Conservation (phyloP, 1,140 invertebrate genomes). For the Pteromalus puparum region DNA sequence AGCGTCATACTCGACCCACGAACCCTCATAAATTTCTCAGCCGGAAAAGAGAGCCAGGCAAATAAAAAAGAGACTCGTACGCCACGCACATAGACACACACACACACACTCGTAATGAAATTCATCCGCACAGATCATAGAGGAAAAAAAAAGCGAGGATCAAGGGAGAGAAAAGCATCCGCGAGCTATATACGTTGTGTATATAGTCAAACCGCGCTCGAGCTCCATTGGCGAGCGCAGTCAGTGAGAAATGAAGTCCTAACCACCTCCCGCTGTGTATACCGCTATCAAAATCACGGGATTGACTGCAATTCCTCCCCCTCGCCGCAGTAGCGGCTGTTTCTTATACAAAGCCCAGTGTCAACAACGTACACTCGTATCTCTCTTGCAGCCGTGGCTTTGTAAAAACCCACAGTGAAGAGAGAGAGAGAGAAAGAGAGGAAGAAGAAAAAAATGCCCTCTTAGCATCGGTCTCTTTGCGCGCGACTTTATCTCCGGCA, state of each 20-base stretch:
- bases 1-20: background rate
- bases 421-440: too few species aligned
- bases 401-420: too few species aligned
- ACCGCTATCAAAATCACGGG: background rate
- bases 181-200: too few species aligned
- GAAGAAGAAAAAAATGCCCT: background rate
- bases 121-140: background rate
- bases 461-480: background rate
- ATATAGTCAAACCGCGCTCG: too few species aligned
- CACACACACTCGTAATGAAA: background rate
- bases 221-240: too few species aligned
- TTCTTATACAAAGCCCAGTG: background rate
- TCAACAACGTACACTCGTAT: background rate
- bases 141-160: background rate
- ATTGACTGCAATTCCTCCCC: background rate
- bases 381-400: too few species aligned
- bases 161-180: background rate
- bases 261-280: background rate
- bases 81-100: background rate
- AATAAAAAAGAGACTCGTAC: background rate
- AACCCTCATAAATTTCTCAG: background rate
- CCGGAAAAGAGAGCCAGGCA: background rate
- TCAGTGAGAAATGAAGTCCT: background rate
- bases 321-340: background rate
- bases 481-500: constrained; percentile 12